Base-by-base conservation (phyloP, 1,140 invertebrate genomes). In the Drosophila guanche region DNA sequence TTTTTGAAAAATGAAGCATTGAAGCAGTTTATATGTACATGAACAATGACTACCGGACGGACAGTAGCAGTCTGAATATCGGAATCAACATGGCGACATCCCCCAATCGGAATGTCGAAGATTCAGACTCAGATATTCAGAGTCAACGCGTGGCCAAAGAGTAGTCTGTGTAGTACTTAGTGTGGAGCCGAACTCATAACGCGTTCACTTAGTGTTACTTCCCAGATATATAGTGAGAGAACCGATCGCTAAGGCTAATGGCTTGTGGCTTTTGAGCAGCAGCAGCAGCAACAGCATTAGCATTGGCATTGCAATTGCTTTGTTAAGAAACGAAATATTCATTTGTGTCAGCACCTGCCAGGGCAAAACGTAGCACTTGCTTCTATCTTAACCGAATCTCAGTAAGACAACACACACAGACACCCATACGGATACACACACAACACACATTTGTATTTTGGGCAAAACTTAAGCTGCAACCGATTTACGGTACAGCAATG, bases 191-290 rank as follows among this genome's bases (percentile, higher is more conserved):
- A 53, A 75, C 55, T 66, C 57, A 67, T 58, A 62, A 37, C 55
- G 59, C 73, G 56, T 76, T 70, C 77, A 63, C 61, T 68, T 68
- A 68, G 65, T 56, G 65, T 68, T 68, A 68, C 50, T 68, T 68
- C 47, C 65, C 65, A 68, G 33, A 67, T 46, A 67, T 48, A 48
- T 67, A 56, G 65, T 68, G 65, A 55, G 63, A 67, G 62, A 33
- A 53, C 60, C 61, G 63, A 37, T 45, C 41, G 59, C 45, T 66
- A 42, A 8, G 29, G 55, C 58, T n/a, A 67, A 56, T 20, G 22
- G 62, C 33, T 29, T 29, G 27, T 7, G 27, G 27, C 27, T 29
- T 29, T 29, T 29, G 27, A 6, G 27, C 27, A 29, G 7, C 27
- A 29, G 29, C 7, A 33, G 10, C 4, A 22, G 5, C 45, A 22